These are phyloP conservation scores for Zoanthus sansibaricus DNA, from an alignment of 92 coral and sea anemone genomes.

Conservation along the genomic window DNA sequence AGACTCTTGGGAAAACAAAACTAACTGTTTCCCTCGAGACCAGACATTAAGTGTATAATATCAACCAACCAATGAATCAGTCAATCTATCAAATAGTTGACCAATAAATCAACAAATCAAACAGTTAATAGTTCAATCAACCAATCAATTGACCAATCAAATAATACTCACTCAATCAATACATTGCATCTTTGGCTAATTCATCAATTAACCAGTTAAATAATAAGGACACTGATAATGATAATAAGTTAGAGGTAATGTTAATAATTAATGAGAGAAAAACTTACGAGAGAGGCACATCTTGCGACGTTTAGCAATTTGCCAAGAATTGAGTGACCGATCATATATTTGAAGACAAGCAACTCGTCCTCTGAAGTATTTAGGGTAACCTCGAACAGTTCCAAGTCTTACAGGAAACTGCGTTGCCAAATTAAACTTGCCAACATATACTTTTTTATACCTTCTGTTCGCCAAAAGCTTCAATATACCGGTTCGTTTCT, in stretches of 20 bases:
- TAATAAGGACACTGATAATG: too few relatives aligned
- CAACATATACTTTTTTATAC: background rate
- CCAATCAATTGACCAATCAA: too few relatives aligned
- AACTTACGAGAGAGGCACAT: slow-evolving; percentile 17
- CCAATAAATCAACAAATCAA: too few relatives aligned
- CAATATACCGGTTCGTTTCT: background rate
- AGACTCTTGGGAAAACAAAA: too few relatives aligned
- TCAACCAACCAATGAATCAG: background rate
- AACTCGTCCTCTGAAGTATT: slow-evolving; percentile 40
- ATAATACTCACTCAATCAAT: too few relatives aligned
- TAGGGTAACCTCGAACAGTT: slow-evolving; percentile 10
- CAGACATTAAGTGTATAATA: too few relatives aligned
- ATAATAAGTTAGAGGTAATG: too few relatives aligned
- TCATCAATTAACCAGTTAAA: too few relatives aligned
- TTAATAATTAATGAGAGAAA: background rate
- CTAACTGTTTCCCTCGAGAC: too few relatives aligned
- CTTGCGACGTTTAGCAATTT: slow-evolving; percentile 18
- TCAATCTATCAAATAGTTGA: too few relatives aligned
- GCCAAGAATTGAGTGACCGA: slow-evolving; percentile 4
- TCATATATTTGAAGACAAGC: slow-evolving; percentile 28
- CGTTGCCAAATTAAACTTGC: slow-evolving; percentile 20
- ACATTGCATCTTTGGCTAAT: too few relatives aligned
- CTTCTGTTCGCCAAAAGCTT: slow-evolving; percentile 2
- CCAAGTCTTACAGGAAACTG: slow-evolving; percentile 33
- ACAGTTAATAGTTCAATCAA: too few relatives aligned